Evolutionary conservation across 2,797 vertebrate genomes (phyloP), one percentile per base, ranked within the genome.

Genomic region (Sebastes alutus): DNA sequence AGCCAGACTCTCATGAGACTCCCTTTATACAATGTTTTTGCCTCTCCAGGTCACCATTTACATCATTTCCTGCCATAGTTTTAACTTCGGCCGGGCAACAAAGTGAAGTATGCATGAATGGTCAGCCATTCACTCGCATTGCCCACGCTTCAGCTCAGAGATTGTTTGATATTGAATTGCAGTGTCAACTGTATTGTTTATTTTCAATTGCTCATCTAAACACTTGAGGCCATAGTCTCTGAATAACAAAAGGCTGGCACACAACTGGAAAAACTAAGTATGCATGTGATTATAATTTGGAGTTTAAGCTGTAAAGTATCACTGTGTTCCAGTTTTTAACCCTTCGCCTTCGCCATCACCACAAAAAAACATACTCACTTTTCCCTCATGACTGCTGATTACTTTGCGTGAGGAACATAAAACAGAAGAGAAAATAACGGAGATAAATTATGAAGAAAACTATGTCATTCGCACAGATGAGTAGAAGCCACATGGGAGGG

Each of bases 31-130:
- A 95, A 91, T 94, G 92, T 91, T 94, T 93, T 89, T 84, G 90
- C 78, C 77, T 88, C 90, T 89, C 83, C 86, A 79, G 92, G 92
- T 94, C 89, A 89, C 88, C 72, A 85, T 90, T 92, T 90, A 92
- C 94, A 94, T 96, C 95, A 96, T 93, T 94, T 96, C 96, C 96
- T 94, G 84, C 89, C 64, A 94, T 92, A 92, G 91, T 94, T 89
- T 85, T 68, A 85, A 81, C 66, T 77, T 81, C 73, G 72, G 80
- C 75, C 75, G 84, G 71, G 85, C 77, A 93, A 93, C 91, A 91
- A 89, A 92, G 84, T 84, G 52, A 85, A 87, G 74, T 88, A 88
- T 89, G 87, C 87, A 89, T 93, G 86, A 94, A 84, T 92, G 82
- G 80, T 80, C 62, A n/a, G 75, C 83, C 78, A 89, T 92, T 92